These are phyloP conservation scores for Macquaria australasica DNA, from an alignment of 2,113 vertebrate species.

Conservation along the genomic window DNA sequence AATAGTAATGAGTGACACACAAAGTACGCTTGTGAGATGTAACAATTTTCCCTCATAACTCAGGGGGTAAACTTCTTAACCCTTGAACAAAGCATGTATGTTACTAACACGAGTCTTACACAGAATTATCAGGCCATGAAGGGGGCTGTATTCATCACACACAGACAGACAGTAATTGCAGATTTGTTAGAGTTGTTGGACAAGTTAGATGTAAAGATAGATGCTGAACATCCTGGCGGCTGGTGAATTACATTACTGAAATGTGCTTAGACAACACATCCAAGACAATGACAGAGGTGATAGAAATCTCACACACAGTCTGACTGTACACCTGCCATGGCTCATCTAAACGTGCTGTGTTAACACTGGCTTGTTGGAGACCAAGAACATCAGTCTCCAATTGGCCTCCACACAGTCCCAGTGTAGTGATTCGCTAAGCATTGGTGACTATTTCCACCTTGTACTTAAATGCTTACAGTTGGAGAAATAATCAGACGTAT, in stretches of 20 bases:
- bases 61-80: constrained; percentile 40
- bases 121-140: constrained; percentile 45
- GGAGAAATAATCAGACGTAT: constrained; percentile 65
- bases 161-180: constrained; percentile 39
- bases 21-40: constrained; percentile 72
- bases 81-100: constrained; percentile 46
- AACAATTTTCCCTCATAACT: constrained; percentile 32
- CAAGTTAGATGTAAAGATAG: constrained; percentile 59
- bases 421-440: constrained; percentile 45
- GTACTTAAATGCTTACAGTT: constrained; percentile 73
- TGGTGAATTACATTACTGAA: constrained; percentile 77
- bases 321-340: constrained; percentile 75
- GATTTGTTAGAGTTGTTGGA: constrained; percentile 52
- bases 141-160: constrained; percentile 43
- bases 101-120: constrained; percentile 45
- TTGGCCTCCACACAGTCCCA: constrained; percentile 41
- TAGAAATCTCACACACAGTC: constrained; percentile 57
- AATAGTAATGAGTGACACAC: constrained; percentile 80
- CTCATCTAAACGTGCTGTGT: constrained; percentile 64
- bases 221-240: constrained; percentile 67
- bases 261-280: constrained; percentile 76
- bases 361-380: constrained; percentile 52
- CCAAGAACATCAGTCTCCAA: constrained; percentile 37
- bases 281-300: constrained; percentile 63
- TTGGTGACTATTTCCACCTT: constrained; percentile 41